Conservation (phyloP, 2,888 invertebrate genomes). For the Amaurobius ferox region DNA sequence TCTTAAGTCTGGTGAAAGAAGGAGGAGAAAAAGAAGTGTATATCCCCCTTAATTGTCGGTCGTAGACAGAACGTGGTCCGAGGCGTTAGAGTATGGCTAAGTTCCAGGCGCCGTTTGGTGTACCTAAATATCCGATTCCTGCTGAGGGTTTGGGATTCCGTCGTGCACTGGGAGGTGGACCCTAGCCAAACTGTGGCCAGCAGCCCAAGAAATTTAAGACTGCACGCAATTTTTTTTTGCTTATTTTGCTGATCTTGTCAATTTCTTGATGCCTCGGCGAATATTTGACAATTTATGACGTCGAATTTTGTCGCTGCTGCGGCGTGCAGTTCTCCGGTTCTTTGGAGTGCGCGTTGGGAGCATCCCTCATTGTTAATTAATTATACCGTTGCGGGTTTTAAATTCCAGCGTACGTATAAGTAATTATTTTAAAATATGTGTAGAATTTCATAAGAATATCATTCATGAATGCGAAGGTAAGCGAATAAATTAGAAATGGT, state of each 20-base stretch:
- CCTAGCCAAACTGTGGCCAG: slow-evolving; percentile 46
- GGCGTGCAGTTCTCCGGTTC: slow-evolving; percentile 14
- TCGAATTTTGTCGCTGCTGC: slow-evolving; percentile 36
- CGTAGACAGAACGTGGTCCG: slow-evolving; percentile 53
- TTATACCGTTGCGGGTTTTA: too few relatives aligned
- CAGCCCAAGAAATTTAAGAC: slow-evolving; percentile 28
- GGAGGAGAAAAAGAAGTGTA: neutral
- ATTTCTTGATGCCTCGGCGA: slow-evolving; percentile 49
- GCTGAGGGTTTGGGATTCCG: slow-evolving; percentile 64
- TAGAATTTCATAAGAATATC: too few relatives aligned
- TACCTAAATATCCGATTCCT: slow-evolving; percentile 64
- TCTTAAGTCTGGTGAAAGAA: neutral
- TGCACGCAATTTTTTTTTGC: neutral
- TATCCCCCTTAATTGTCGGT: neutral
- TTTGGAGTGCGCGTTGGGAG: neutral
- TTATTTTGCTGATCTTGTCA: neutral
- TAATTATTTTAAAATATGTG: too few relatives aligned
- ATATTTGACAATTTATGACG: slow-evolving; percentile 70
- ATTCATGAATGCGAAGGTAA: too few relatives aligned
- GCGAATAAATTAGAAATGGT: too few relatives aligned
- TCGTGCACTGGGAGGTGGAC: slow-evolving; percentile 51
- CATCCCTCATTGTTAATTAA: too few relatives aligned
- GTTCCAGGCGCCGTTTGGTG: slow-evolving; percentile 64
- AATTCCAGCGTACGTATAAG: too few relatives aligned
- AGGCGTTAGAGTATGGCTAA: slow-evolving; percentile 51